Evolutionary conservation across 2,113 vertebrate species (phyloP), one percentile per base, ranked within the genome.

Genomic region (Antechinus flavipes): DNA sequence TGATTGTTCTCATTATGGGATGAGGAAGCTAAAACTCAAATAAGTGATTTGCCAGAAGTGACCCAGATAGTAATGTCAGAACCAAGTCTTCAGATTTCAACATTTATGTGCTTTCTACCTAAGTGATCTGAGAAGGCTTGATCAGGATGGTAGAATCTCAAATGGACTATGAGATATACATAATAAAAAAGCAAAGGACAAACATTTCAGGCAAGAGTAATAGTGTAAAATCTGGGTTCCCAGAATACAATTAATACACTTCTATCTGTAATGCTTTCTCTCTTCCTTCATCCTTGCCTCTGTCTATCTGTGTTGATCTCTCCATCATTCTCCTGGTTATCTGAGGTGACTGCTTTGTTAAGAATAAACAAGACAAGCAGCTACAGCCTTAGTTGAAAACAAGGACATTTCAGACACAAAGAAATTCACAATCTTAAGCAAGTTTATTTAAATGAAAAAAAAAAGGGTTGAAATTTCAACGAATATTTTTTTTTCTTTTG

Each of bases 361-460:
- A 84, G 68, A 84, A 84, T n/a, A 84, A n/a, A 35, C 22, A 11
- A 35, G 2, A 68, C 61, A 35, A 84, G 68, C 19, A 42, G 35
- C 68, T 42, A 16, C 5, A 22, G 35, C 68, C 35, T n/a, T 5
- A 42, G 68, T 0, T 8, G 19, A 84, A 84, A 84, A 84, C 35
- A 84, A 84, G n/a, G 35, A 84, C 6, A n/a, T 84, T 84, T 84
- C 68, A 42, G 68, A 8, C 35, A n/a, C 68, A 84, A 42, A 42
- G 68, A 84, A 84, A 84, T 84, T 42, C 68, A 84, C 1, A 53
- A 35, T 3, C 93, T 54, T 95, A 16, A 12, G 6, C 91, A 90
- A 49, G 50, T 94, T 91, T 8, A 50, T 91, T 91, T 96, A n/a
- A 91, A 90, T 12, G 50, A 52, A 52, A 76, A 94, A 94, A 84